phyloP scores from a whole-genome alignment of 2,888 invertebrate species.

The Corbicula japonica region DNA sequence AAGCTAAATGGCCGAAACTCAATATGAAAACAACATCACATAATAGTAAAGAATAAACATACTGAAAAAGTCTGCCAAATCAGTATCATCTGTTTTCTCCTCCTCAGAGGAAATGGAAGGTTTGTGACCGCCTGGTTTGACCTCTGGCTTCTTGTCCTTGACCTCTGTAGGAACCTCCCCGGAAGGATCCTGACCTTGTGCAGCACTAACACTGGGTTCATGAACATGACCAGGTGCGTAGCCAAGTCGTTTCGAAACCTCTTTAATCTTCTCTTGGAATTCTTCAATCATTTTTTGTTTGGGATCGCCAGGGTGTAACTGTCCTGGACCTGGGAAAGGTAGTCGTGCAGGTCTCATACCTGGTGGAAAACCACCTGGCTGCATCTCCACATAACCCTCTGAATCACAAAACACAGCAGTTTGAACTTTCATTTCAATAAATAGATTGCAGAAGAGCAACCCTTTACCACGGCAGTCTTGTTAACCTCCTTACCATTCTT shows the following conservation, averaged over 20 bases:
- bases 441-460: too few species aligned
- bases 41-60: conserved; percentile 33
- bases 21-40: background rate
- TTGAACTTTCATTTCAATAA: too few species aligned
- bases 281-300: conserved; percentile 7
- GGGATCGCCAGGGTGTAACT: background rate
- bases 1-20: background rate
- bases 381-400: background rate
- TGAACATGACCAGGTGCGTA: conserved; percentile 5
- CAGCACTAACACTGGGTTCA: background rate
- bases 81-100: conserved; percentile 79
- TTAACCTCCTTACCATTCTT: too few species aligned
- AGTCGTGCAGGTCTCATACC: conserved; percentile 12
- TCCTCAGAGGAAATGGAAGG: conserved; percentile 75
- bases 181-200: background rate
- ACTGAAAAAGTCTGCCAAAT: conserved; percentile 78
- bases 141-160: conserved; percentile 48
- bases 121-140: conserved; percentile 54
- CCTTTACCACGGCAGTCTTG: too few species aligned
- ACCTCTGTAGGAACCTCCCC: too few species aligned
- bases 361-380: background rate
- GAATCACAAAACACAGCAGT: too few species aligned
- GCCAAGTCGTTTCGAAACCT: conserved; percentile 20
- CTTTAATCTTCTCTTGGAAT: conserved; percentile 47
- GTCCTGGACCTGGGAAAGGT: background rate